A percentile compares a stretch with the other conserved stretches of the same genome.
These are phyloP conservation scores for Phaedon cochleariae DNA, from an alignment of 2,888 invertebrate species.

Conservation along the genomic window DNA sequence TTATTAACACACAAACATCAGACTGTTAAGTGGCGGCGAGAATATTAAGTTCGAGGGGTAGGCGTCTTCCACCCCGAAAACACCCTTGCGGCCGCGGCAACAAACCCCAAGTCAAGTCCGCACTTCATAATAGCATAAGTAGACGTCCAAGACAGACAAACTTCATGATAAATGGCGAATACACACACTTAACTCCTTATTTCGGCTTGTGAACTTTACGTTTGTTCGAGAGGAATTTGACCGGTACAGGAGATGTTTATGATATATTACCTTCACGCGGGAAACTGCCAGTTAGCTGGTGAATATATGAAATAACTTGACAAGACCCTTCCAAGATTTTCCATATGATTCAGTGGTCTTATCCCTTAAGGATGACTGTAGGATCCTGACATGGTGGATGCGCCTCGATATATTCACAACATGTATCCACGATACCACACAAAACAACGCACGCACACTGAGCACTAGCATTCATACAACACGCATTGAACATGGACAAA, in stretches of 20 bases:
- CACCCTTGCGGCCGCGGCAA: conserved; percentile 26
- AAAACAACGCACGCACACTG: too few species aligned
- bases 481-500: too few species aligned
- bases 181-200: conserved; percentile 39
- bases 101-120: conserved; percentile 46
- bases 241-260: conserved; percentile 14
- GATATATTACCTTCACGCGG: not conserved
- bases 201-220: conserved; percentile 38
- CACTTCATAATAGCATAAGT: conserved; percentile 55
- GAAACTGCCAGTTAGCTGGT: not conserved
- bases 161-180: conserved; percentile 53
- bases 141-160: conserved; percentile 53
- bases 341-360: too few species aligned
- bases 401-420: too few species aligned
- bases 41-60: conserved; percentile 36
- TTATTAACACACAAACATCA: conserved; percentile 39
- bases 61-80: conserved; percentile 21
- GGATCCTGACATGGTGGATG: too few species aligned
- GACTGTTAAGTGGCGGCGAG: conserved; percentile 27
- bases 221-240: conserved; percentile 36
- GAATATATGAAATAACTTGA: not conserved
- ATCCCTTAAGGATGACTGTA: too few species aligned
- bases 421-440: too few species aligned
- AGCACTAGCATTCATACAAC: too few species aligned
- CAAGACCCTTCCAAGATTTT: too few species aligned